phyloP scores from a whole-genome alignment of 2,113 vertebrate species.

The Salvelinus alpinus region DNA sequence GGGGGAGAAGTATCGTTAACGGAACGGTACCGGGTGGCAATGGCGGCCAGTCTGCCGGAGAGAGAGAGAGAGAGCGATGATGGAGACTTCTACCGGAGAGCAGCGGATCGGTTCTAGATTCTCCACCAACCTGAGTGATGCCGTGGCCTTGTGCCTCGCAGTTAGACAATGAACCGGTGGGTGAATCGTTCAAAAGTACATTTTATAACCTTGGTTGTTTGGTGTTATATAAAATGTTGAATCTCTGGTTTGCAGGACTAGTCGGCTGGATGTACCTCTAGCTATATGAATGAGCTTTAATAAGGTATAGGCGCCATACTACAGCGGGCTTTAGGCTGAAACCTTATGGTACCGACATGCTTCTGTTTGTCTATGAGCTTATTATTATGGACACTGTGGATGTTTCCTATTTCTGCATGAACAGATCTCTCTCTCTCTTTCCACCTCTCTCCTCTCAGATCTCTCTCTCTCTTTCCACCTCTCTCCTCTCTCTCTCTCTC shows the following conservation, averaged over 20 bases:
- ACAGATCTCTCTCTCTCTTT: background rate
- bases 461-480: too few species aligned
- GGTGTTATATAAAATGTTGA: too few species aligned
- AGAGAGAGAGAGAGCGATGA: background rate
- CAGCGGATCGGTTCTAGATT: background rate
- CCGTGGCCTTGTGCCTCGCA: background rate
- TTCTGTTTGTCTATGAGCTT: background rate
- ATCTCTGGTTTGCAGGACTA: too few species aligned
- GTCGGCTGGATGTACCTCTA: too few species aligned
- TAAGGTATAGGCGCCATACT: too few species aligned
- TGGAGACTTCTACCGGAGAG: background rate
- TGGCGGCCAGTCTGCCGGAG: slow-evolving; percentile 2
- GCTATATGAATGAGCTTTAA: too few species aligned
- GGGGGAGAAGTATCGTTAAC: slow-evolving; percentile 1
- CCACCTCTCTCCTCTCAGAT: too few species aligned
- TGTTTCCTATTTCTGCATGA: too few species aligned
- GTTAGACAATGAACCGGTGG: background rate
- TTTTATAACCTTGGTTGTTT: too few species aligned
- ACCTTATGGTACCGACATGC: too few species aligned
- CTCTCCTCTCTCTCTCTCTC: too few species aligned
- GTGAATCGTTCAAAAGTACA: background rate
- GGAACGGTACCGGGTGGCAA: slow-evolving; percentile 11
- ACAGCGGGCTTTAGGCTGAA: too few species aligned
- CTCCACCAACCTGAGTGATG: background rate
- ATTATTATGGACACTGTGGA: background rate